A percentile compares a stretch with the other conserved stretches of the same genome.
Conservation (phyloP, 1,140 invertebrate genomes). For the Bathynomus jamesi region DNA sequence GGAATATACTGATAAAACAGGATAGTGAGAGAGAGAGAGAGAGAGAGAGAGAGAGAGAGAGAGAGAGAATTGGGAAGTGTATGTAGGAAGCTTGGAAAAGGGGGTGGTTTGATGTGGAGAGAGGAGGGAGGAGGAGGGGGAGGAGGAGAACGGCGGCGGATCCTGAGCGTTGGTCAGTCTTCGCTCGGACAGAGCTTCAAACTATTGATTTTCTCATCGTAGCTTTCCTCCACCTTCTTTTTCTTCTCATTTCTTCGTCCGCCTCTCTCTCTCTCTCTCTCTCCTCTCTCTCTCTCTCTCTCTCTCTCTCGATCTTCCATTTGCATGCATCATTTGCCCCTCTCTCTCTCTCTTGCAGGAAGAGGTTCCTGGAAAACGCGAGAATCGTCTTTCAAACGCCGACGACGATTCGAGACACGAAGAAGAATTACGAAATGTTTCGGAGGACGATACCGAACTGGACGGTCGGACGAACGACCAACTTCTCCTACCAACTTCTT, state of each 20-base stretch:
- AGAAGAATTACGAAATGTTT: too few species aligned
- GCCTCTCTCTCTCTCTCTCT: not conserved
- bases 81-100: not conserved
- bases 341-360: too few species aligned
- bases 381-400: too few species aligned
- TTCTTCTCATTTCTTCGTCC: not conserved
- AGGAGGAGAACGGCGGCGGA: not conserved
- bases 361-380: too few species aligned
- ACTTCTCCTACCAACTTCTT: too few species aligned
- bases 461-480: too few species aligned
- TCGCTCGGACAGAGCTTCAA: not conserved
- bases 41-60: too few species aligned
- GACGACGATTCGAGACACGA: too few species aligned
- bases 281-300: not conserved
- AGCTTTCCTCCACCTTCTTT: not conserved
- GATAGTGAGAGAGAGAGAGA: too few species aligned
- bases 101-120: not conserved
- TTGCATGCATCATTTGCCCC: too few species aligned
- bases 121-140: not conserved
- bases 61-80: not conserved
- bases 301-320: not conserved
- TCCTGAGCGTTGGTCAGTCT: not conserved
- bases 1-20: too few species aligned
- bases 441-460: too few species aligned
- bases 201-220: not conserved